A percentile compares a stretch with the other conserved stretches of the same genome.
Evolutionary conservation across 1,140 invertebrate species (phyloP).

Genomic region (Wasmannia auropunctata): DNA sequence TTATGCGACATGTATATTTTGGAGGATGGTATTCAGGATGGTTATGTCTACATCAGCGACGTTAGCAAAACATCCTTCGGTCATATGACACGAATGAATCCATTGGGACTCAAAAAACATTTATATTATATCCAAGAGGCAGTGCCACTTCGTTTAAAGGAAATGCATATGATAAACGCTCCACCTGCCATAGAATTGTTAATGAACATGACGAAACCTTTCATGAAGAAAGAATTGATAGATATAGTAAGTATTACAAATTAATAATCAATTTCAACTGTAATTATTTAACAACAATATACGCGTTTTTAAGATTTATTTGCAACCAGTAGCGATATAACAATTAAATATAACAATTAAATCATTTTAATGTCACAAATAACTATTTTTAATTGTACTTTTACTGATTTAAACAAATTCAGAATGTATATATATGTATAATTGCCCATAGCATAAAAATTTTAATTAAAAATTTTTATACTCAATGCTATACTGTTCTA

Average conservation of each 20-base stretch:
- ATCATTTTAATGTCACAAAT: too few relatives aligned
- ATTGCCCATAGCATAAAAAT: background rate
- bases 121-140: conserved; percentile 80
- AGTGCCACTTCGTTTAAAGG: conserved; percentile 87
- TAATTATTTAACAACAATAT: background rate
- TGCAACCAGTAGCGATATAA: too few relatives aligned
- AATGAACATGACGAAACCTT: conserved; percentile 88
- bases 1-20: conserved; percentile 42
- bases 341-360: too few relatives aligned
- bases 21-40: conserved; percentile 45
- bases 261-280: background rate
- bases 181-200: conserved; percentile 88
- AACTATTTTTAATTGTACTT: too few relatives aligned
- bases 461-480: background rate
- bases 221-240: conserved; percentile 88
- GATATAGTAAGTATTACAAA: conserved; percentile 68
- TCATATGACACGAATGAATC: conserved; percentile 54
- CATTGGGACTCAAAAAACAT: conserved; percentile 44
- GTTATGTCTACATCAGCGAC: conserved; percentile 57
- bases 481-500: background rate
- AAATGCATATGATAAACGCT: conserved; percentile 88
- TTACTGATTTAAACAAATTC: too few relatives aligned
- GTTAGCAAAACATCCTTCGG: conserved; percentile 39
- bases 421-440: too few relatives aligned
- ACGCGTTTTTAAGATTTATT: background rate